phyloP scores from a whole-genome alignment of 2,113 vertebrate genomes.

The Parus major region DNA sequence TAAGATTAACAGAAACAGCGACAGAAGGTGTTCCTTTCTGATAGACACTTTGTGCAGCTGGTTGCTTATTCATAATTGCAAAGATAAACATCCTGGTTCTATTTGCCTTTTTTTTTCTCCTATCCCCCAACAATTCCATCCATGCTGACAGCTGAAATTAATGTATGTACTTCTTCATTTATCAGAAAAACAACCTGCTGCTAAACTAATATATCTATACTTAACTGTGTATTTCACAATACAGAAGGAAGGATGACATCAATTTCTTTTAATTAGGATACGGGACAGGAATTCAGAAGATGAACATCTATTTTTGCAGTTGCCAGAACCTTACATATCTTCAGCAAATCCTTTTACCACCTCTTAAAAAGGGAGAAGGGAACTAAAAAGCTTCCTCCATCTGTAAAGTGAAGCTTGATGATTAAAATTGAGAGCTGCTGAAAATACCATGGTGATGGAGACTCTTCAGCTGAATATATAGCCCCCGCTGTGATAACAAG shows the following conservation, averaged over 20 bases:
- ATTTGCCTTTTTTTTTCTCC: background rate
- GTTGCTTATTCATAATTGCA: background rate
- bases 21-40: background rate
- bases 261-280: background rate
- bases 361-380: background rate
- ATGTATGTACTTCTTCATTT: background rate
- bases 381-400: background rate
- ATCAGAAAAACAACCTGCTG: background rate
- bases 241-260: background rate
- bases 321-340: background rate
- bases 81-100: constrained; percentile 3
- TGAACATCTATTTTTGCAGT: background rate
- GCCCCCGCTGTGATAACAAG: background rate
- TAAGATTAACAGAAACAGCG: background rate
- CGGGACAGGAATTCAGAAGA: background rate
- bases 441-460: constrained; percentile 17
- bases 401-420: background rate
- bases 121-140: background rate
- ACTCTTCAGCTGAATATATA: background rate
- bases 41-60: background rate
- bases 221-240: background rate
- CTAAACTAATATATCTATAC: background rate
- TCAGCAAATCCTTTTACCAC: background rate
- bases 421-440: background rate
- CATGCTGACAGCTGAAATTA: background rate